Conservation (phyloP, 2,888 invertebrate genomes). For the Zeuzera pyrina region DNA sequence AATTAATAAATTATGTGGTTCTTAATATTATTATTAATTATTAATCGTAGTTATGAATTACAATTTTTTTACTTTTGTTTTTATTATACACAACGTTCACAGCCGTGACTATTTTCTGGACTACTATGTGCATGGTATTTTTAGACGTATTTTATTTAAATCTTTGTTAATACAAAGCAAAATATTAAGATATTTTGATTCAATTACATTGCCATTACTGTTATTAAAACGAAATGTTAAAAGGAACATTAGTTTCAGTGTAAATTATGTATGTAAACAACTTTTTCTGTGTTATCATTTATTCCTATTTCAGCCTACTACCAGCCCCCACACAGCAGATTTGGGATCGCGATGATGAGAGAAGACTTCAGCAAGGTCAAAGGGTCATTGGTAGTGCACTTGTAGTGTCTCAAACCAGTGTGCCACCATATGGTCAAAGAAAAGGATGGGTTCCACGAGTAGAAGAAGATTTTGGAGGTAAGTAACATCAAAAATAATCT, state of each 20-base stretch:
- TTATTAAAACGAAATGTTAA: background rate
- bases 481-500: too few relatives aligned
- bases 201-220: too few relatives aligned
- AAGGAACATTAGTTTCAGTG: background rate
- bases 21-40: too few relatives aligned
- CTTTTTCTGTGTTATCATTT: too few relatives aligned
- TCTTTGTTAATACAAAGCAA: too few relatives aligned
- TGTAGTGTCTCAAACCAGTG: conserved; percentile 84
- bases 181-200: too few relatives aligned
- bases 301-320: conserved; percentile 76
- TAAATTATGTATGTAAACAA: background rate
- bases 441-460: conserved; percentile 94
- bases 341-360: conserved; percentile 92
- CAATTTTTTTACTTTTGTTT: conserved; percentile 6
- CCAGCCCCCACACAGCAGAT: conserved; percentile 90
- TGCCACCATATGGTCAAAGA: conserved; percentile 95
- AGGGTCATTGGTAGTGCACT: conserved; percentile 75
- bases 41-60: conserved; percentile 8
- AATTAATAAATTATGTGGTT: too few relatives aligned
- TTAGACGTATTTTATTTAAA: too few relatives aligned
- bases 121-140: too few relatives aligned
- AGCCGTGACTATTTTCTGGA: too few relatives aligned
- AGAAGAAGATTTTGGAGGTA: conserved; percentile 79
- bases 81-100: too few relatives aligned
- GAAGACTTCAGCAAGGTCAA: conserved; percentile 49